phyloP scores from a whole-genome alignment of 2,113 vertebrate genomes.

The Amphiprion percula region DNA sequence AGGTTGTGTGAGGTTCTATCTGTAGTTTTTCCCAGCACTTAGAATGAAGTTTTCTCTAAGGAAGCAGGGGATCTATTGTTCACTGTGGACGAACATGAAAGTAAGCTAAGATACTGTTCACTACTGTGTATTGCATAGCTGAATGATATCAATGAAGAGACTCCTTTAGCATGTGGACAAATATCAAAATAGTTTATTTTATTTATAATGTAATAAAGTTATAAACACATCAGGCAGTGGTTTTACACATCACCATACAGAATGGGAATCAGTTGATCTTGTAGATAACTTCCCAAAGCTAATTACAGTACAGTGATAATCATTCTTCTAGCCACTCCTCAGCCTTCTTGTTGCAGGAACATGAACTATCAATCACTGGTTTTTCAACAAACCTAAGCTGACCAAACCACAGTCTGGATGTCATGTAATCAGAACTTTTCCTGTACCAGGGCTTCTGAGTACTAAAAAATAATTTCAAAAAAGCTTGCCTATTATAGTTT shows the following conservation, averaged over 20 bases:
- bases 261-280: conserved; percentile 60
- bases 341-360: too few relatives aligned
- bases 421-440: conserved; percentile 34
- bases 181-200: conserved; percentile 87
- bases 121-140: too few relatives aligned
- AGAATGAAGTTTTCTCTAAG: too few relatives aligned
- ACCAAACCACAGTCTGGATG: conserved; percentile 59
- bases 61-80: too few relatives aligned
- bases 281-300: conserved; percentile 59
- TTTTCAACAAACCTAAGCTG: conserved; percentile 78
- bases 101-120: too few relatives aligned
- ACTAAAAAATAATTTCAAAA: conserved; percentile 15
- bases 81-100: too few relatives aligned
- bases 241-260: conserved; percentile 81
- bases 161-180: conserved; percentile 47
- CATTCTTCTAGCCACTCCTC: background rate
- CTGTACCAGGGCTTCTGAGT: background rate
- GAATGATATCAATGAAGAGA: conserved; percentile 12
- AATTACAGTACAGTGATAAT: conserved; percentile 76
- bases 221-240: conserved; percentile 87
- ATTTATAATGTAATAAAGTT: conserved; percentile 87
- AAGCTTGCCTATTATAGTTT: background rate
- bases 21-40: too few relatives aligned
- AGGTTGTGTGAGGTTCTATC: too few relatives aligned
- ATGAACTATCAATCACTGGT: conserved; percentile 50